phyloP scores from a whole-genome alignment of 2,797 vertebrate species.

The Lerista edwardsae region DNA sequence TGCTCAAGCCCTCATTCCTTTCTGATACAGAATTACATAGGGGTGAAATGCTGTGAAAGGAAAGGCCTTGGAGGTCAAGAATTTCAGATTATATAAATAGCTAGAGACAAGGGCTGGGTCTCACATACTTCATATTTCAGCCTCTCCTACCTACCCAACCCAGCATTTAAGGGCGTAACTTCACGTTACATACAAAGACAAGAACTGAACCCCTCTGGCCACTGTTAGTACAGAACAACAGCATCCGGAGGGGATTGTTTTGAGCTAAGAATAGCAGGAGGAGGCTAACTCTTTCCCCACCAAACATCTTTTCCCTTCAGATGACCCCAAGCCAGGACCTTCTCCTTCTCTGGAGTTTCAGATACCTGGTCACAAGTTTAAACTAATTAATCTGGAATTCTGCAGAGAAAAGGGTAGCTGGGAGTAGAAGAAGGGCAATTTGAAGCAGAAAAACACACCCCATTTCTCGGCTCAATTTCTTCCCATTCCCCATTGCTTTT shows the following conservation, averaged over 20 bases:
- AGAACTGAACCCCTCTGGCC: background rate
- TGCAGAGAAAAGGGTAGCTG: background rate
- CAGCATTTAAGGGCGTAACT: background rate
- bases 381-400: background rate
- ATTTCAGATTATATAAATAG: conserved; percentile 1
- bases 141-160: background rate
- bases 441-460: background rate
- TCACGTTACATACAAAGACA: background rate
- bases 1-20: conserved; percentile 37
- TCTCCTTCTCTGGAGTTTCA: background rate
- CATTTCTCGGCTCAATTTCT: background rate
- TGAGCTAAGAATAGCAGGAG: background rate
- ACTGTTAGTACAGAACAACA: background rate
- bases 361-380: background rate
- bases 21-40: background rate
- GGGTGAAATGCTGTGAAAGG: background rate
- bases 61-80: conserved; percentile 22
- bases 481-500: background rate
- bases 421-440: background rate
- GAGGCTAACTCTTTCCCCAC: background rate
- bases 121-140: conserved; percentile 9
- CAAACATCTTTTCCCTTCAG: background rate
- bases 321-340: background rate
- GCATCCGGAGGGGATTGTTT: background rate
- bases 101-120: background rate